These are phyloP conservation scores for Fragum sueziense DNA, from an alignment of 2,888 invertebrate species.

Conservation along the genomic window DNA sequence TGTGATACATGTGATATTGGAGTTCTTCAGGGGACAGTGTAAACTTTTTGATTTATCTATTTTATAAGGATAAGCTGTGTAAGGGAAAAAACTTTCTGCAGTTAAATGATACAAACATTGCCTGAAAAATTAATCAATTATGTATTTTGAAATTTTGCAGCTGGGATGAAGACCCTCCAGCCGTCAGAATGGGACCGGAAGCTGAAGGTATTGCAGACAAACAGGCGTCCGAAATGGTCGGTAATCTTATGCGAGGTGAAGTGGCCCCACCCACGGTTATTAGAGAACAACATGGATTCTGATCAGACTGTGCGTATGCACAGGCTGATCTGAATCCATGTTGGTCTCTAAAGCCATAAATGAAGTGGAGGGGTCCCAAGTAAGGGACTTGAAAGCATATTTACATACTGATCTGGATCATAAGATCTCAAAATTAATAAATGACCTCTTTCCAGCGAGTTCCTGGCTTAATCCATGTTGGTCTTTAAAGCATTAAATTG, in stretches of 20 bases:
- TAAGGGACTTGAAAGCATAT: too few relatives aligned
- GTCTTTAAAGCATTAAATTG: too few relatives aligned
- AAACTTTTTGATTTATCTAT: too few relatives aligned
- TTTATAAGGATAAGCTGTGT: neutral
- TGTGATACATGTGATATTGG: too few relatives aligned
- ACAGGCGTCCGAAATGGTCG: slow-evolving; percentile 66
- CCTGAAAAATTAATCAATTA: neutral
- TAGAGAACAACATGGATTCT: neutral
- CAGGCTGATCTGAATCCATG: too few relatives aligned
- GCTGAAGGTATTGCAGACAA: slow-evolving; percentile 71
- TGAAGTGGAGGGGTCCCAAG: too few relatives aligned
- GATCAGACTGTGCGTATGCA: too few relatives aligned
- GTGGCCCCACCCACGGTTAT: slow-evolving; percentile 59
- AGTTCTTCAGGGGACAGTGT: too few relatives aligned
- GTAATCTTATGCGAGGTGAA: slow-evolving; percentile 66
- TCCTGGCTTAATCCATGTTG: too few relatives aligned
- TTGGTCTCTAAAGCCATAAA: neutral
- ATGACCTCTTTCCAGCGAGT: too few relatives aligned
- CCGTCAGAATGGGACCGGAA: slow-evolving; percentile 71
- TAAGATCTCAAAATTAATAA: too few relatives aligned
- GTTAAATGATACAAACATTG: neutral
- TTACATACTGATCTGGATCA: too few relatives aligned
- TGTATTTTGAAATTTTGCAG: slow-evolving; percentile 40
- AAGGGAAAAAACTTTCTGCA: neutral
- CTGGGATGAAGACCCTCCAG: slow-evolving; percentile 77